phyloP scores from a whole-genome alignment of 2,797 vertebrate genomes.

The Ara ararauna region DNA sequence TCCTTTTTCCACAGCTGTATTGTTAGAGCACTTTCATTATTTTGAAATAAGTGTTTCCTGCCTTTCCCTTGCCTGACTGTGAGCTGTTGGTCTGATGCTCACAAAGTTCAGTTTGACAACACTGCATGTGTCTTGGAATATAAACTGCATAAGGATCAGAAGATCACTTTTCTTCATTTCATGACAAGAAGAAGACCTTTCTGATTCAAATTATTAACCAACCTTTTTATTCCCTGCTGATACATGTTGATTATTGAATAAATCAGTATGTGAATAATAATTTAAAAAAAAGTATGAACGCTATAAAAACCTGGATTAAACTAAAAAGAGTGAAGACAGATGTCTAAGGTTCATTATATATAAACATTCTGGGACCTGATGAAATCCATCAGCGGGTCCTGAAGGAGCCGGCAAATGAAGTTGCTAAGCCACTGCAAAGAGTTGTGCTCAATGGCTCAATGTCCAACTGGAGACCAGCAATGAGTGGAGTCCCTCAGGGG shows the following conservation, averaged over 20 bases:
- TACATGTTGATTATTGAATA: not conserved
- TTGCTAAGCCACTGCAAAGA: not conserved
- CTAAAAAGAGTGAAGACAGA: not conserved
- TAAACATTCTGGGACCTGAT: not conserved
- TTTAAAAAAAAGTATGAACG: not conserved
- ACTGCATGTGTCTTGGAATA: not conserved
- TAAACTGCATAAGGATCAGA: not conserved
- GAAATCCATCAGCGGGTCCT: not conserved
- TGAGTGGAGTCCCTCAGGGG: too few species aligned
- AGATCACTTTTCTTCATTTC: not conserved
- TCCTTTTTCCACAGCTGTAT: not conserved
- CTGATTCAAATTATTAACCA: not conserved
- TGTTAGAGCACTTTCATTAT: not conserved
- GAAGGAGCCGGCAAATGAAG: not conserved
- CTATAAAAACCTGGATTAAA: not conserved
- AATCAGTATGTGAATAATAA: not conserved
- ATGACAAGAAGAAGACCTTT: not conserved
- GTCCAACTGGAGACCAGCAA: too few species aligned
- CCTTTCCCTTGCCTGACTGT: not conserved
- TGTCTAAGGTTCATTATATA: not conserved
- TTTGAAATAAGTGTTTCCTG: not conserved
- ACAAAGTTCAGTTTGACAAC: not conserved
- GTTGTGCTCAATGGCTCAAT: too few species aligned
- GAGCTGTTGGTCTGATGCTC: not conserved
- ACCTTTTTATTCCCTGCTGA: not conserved